Evolutionary conservation across 1,140 invertebrate species (phyloP).

Genomic region (Drosophila lini): DNA sequence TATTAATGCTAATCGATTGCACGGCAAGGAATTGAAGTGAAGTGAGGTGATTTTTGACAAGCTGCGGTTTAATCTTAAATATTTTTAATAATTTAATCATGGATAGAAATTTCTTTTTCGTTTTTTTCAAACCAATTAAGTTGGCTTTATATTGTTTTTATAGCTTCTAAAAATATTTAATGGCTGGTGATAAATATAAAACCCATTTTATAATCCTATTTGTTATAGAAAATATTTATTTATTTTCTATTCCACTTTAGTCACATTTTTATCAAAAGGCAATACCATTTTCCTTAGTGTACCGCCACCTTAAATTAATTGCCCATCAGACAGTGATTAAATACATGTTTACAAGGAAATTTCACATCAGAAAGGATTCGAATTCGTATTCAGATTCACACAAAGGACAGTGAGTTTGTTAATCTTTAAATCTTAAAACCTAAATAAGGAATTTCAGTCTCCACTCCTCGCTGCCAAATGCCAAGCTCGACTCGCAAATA

Average conservation of each 20-base stretch:
- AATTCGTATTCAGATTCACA: not conserved
- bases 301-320: not conserved
- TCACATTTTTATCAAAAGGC: not conserved
- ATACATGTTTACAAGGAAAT: slow-evolving; percentile 10
- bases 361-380: slow-evolving; percentile 21
- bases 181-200: too few species aligned
- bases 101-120: too few species aligned
- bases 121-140: not conserved
- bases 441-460: slow-evolving; percentile 31
- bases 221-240: not conserved
- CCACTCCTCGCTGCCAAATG: slow-evolving; percentile 60
- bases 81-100: not conserved
- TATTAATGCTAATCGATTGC: slow-evolving; percentile 63
- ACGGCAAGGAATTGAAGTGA: not conserved
- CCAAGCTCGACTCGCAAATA: slow-evolving; percentile 69
- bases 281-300: not conserved
- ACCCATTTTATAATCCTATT: not conserved
- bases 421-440: slow-evolving; percentile 21
- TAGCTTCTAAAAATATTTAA: not conserved
- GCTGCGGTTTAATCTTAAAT: not conserved
- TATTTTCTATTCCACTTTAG: not conserved
- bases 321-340: slow-evolving; percentile 6
- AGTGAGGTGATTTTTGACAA: not conserved
- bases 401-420: slow-evolving; percentile 15
- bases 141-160: not conserved